These are phyloP conservation scores for Montipora cactus DNA, from an alignment of 64 coral and sea anemone species.

Conservation along the genomic window DNA sequence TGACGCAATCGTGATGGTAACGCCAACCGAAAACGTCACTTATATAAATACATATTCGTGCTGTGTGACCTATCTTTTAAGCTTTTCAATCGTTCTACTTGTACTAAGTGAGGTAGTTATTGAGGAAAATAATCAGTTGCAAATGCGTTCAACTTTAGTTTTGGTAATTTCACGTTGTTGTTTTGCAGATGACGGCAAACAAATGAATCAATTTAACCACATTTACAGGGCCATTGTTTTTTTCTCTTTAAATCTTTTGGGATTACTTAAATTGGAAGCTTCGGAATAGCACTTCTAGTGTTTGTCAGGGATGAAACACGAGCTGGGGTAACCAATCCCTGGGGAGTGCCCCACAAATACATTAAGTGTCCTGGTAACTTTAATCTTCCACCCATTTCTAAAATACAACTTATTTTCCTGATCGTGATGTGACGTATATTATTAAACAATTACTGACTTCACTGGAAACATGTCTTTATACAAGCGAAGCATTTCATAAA, in stretches of 20 bases:
- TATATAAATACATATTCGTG: not conserved
- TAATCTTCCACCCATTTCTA: not conserved
- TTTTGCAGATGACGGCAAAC: not conserved
- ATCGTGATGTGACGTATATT: no score
- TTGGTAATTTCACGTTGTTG: not conserved
- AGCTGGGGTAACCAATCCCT: slow-evolving; percentile 33
- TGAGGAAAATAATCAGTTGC: not conserved
- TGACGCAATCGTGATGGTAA: not conserved
- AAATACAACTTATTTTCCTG: not conserved
- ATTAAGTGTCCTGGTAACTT: not conserved
- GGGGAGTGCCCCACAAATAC: slow-evolving; percentile 25
- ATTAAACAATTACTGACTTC: no score
- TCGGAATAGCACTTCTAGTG: not conserved
- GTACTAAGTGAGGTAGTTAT: not conserved
- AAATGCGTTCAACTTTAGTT: not conserved
- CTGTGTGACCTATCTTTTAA: not conserved
- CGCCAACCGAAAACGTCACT: not conserved
- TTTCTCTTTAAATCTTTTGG: not conserved
- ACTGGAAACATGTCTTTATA: no score
- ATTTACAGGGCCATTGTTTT: not conserved
- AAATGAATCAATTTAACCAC: not conserved
- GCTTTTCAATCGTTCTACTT: not conserved
- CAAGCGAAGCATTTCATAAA: no score
- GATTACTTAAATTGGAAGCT: not conserved
- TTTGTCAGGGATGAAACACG: slow-evolving; percentile 23